phyloP scores from a whole-genome alignment of 2,888 invertebrate genomes.

The Lochmaea capreae region DNA sequence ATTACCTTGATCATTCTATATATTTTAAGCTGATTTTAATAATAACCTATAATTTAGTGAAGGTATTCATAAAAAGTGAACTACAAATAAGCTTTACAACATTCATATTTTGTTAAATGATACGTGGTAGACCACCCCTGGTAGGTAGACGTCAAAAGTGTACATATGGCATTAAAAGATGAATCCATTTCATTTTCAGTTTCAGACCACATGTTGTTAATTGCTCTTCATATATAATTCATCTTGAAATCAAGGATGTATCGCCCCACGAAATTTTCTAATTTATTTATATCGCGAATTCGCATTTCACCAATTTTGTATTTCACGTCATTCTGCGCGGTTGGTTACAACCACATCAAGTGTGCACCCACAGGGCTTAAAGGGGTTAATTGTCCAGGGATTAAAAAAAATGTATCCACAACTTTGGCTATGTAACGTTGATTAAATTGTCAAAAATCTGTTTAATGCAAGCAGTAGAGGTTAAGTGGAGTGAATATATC shows the following conservation, averaged over 20 bases:
- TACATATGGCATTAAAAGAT: conserved; percentile 40
- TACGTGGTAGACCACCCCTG: not conserved
- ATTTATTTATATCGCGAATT: conserved; percentile 25
- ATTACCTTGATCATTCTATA: no score
- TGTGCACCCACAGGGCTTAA: not conserved
- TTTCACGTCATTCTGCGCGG: conserved; percentile 11
- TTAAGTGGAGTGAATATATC: not conserved
- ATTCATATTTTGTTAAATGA: not conserved
- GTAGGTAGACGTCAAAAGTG: conserved; percentile 17
- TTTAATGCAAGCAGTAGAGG: not conserved
- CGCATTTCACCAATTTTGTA: conserved; percentile 16
- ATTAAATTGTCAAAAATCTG: not conserved
- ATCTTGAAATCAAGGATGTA: conserved; percentile 36
- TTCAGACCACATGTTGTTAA: conserved; percentile 37
- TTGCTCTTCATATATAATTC: conserved; percentile 33
- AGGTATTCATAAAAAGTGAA: not conserved
- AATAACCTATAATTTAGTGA: not conserved
- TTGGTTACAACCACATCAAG: not conserved
- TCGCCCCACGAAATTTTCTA: conserved; percentile 23
- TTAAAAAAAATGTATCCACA: not conserved
- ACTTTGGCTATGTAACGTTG: not conserved
- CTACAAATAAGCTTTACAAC: not conserved
- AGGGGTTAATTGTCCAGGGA: conserved; percentile 8
- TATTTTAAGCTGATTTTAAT: not conserved
- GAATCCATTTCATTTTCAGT: conserved; percentile 31